These are phyloP conservation scores for Anarsia innoxiella DNA, from an alignment of 2,888 invertebrate species.

Conservation along the genomic window DNA sequence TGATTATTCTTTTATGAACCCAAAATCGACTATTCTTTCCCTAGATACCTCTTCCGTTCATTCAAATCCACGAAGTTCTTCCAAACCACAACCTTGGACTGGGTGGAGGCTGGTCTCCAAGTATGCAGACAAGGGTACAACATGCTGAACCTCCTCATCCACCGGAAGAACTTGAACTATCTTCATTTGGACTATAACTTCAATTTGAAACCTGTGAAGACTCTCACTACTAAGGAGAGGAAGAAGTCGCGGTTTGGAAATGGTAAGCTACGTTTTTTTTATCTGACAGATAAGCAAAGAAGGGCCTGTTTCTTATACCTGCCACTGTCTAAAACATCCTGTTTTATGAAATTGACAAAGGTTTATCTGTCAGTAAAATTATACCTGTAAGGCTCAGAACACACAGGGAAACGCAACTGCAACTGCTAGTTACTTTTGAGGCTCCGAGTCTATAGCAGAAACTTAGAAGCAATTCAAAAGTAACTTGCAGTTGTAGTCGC, in stretches of 20 bases:
- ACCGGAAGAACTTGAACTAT: slow-evolving; percentile 99
- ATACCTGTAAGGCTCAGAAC: too few relatives aligned
- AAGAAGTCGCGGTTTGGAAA: slow-evolving; percentile 98
- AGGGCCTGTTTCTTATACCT: too few relatives aligned
- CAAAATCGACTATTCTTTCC: too few relatives aligned
- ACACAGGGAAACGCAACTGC: too few relatives aligned
- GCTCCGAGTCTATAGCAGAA: too few relatives aligned
- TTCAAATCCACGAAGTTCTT: slow-evolving; percentile 99
- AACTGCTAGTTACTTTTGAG: too few relatives aligned
- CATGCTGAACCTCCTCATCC: slow-evolving; percentile 98
- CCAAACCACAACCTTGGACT: slow-evolving; percentile 99
- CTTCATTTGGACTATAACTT: slow-evolving; percentile 99
- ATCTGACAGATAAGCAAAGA: too few relatives aligned
- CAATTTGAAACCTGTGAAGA: slow-evolving; percentile 99
- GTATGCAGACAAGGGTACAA: slow-evolving; percentile 99
- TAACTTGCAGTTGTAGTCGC: too few relatives aligned
- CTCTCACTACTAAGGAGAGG: slow-evolving; percentile 98
- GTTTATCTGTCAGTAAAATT: too few relatives aligned
- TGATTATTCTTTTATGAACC: neutral
- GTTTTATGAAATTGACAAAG: too few relatives aligned
- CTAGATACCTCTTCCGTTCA: slow-evolving; percentile 94
- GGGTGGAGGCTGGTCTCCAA: slow-evolving; percentile 99
- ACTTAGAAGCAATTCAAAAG: too few relatives aligned
- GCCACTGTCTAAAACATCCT: too few relatives aligned
- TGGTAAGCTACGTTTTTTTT: slow-evolving; percentile 76